phyloP scores from a whole-genome alignment of 2,888 invertebrate genomes.

The Slavum lentiscoides region DNA sequence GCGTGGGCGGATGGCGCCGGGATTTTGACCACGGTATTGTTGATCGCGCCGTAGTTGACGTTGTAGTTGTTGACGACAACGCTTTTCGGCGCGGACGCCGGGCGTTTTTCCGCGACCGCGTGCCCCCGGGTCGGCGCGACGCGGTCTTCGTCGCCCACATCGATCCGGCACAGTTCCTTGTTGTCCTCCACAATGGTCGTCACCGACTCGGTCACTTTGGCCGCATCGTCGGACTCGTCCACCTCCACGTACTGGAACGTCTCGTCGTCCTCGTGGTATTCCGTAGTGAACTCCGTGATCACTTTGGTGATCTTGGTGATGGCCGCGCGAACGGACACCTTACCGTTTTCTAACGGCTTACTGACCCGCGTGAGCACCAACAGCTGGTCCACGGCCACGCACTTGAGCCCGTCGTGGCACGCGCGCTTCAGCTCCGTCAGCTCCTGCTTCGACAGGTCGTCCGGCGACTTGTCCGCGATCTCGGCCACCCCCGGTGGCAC shows the following conservation, averaged over 20 bases:
- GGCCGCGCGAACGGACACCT: background rate
- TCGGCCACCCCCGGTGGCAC: background rate
- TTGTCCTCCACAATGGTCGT: constrained; percentile 22
- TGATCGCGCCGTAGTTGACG: background rate
- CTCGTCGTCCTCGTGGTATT: background rate
- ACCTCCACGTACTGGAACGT: background rate
- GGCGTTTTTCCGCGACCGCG: no score
- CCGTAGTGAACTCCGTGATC: background rate
- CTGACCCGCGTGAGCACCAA: background rate
- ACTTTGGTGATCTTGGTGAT: constrained; percentile 30
- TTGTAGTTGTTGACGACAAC: background rate
- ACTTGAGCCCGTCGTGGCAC: constrained; percentile 33
- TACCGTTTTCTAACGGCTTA: background rate
- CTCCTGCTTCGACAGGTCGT: background rate
- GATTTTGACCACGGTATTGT: background rate
- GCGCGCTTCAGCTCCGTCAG: background rate
- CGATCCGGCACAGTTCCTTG: constrained; percentile 9
- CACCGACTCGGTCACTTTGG: background rate
- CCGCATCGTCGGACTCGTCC: background rate
- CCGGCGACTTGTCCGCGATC: background rate
- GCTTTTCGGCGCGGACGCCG: background rate
- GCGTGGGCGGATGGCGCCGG: background rate
- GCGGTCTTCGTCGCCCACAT: no score
- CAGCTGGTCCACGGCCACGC: constrained; percentile 40
- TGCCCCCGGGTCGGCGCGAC: no score